Base-by-base conservation (phyloP, 1,140 invertebrate genomes). In the Sinella curviseta region DNA sequence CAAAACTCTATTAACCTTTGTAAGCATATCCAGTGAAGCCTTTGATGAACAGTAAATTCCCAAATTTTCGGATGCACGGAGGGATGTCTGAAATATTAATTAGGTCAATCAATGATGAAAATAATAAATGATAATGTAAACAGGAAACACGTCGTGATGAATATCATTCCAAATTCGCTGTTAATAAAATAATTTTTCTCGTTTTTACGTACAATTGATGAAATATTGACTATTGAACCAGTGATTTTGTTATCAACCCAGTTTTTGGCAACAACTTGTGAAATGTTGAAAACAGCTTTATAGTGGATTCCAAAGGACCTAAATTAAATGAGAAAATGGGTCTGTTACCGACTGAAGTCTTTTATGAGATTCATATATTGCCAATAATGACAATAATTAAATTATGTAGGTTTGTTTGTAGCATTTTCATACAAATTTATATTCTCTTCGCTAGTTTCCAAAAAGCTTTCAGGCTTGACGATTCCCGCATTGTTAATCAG, bases 281-380 rank as follows among this genome's bases (percentile, higher is more conserved):
- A 75, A 75, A 75, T 54, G 28, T 75, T 75, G 20, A 75, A 30
- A 8, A 54, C 35, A 17, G 35, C 74, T 75, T 75, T 75, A 24
- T 48, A 75, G 24, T 75, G 74, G 2, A 75, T 54, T 35, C 74
- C 74, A 48, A 75, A 54, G 1, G 74, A 75, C 28, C 74, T 75
- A n/a, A 4, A 74, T 26, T 48, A 48, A 48, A 48, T 48, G 39
- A n/a, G n/a, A n/a, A n/a, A n/a, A n/a, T n/a, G n/a, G n/a, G n/a
- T n/a, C n/a, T n/a, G n/a, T n/a, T n/a, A n/a, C n/a, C n/a, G n/a
- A n/a, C n/a, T n/a, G n/a, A n/a, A n/a, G n/a, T n/a, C n/a, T n/a
- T n/a, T n/a, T n/a, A n/a, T n/a, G n/a, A n/a, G n/a, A n/a, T n/a
- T n/a, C n/a, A n/a, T n/a, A n/a, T n/a, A n/a, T n/a, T n/a, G n/a